Evolutionary conservation across 2,797 vertebrate species (phyloP), one percentile per base, ranked within the genome.

Genomic region (Melanotaenia maccullochi): DNA sequence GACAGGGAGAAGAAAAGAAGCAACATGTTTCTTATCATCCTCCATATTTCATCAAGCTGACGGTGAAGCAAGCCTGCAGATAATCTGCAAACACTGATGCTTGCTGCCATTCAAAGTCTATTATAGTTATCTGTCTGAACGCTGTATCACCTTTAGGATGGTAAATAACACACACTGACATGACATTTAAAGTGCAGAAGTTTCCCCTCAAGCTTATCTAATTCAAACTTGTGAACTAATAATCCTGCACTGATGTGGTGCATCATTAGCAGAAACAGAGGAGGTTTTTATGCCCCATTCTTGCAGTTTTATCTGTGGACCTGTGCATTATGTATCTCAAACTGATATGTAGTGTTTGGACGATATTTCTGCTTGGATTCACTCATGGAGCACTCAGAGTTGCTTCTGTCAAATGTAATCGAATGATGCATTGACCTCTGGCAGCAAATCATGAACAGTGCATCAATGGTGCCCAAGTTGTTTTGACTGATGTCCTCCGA

Each of bases 341-440:
- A 5, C 28, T 73, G 28, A 70, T 72, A 25, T 47, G 59, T 18
- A 25, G 24, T 11, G 18, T 58, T 33, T 51, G n/a, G 42, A 24
- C 24, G 49, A 22, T 22, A 16, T 57, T 58, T 71, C 52, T 68
- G 63, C 60, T 68, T 22, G 36, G 42, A 62, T 71, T 68, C 55
- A 59, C n/a, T 56, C 18, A 0, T 20, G 25, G 22, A 68, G 38
- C 32, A 9, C 30, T 38, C 24, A 12, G 5, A 40, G 59, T 22
- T 51, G 69, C 59, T 65, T 61, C 49, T 33, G n/a, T 54, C 30
- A 58, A 44, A 64, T 32, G n/a, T 60, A 58, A 56, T 40, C 25
- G 24, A 33, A 62, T 44, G 30, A 61, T 60, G 32, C 42, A 62
- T 42, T 54, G 36, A 25, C 36, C 38, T 30, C 14, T 30, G 32